Base-by-base conservation (phyloP, 2,888 invertebrate genomes). In the Anorthoa munda region DNA sequence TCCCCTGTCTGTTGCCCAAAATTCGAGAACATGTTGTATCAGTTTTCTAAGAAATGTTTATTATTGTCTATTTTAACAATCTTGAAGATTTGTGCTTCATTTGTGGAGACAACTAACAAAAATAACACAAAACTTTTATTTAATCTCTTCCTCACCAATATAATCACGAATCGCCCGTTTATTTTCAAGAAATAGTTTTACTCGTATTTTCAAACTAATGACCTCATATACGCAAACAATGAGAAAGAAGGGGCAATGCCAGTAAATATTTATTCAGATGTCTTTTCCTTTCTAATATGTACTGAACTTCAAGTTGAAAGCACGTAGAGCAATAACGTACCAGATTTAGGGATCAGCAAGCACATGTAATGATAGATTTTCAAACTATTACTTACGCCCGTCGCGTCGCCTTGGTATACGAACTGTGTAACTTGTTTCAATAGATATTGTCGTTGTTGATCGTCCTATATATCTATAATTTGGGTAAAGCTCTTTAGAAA, bases 311-410 rank as follows among this genome's bases (percentile, higher is more conserved):
- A 46, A 53, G 39, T 46, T 13, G 11, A 45, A 56, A 72, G 45
- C 79, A 72, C 79, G 72, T 66, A 63, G 26, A 83, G 53, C 53
- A 63, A 68, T 72, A 79, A 63, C 50, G 58, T 63, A 21, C 45
- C 23, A 26, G 61, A 55, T 80, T 68, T 79, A 68, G 12, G 61
- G 80, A 58, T 83, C 79, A 68, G 50, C 72, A 61, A 66, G 50
- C 72, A 72, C 18, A 50, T 53, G 51, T 71, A 71, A 79, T 82
- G 67, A 82, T 67, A 56, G 64, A 82, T 70, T 66, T 59, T 77
- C 51, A 23, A 66, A 71, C 71, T 82, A 45, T 31, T 65, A 58
- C 56, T 5, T 60, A 39, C 45, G 13, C 23, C 46, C 21, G 15
- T 63, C 18, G 51, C 46, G 21, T 53, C 21, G 45, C 18, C 46